phyloP scores from a whole-genome alignment of 1,140 invertebrate genomes.

The Ceratitis capitata region DNA sequence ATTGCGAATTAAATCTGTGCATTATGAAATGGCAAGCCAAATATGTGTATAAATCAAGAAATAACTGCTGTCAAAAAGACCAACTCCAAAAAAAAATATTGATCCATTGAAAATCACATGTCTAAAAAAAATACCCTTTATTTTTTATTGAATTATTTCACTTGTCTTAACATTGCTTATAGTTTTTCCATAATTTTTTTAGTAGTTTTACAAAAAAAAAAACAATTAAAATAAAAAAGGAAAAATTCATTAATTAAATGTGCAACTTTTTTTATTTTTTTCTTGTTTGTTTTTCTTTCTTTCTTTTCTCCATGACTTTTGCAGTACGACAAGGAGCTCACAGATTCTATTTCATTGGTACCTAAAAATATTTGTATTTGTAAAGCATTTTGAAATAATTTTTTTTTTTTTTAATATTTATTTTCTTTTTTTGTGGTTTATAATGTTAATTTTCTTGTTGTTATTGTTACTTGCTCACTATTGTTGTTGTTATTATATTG shows the following conservation, averaged over 20 bases:
- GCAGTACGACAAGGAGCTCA: constrained; percentile 66
- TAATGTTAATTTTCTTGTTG: constrained; percentile 2
- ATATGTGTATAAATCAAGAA: too few relatives aligned
- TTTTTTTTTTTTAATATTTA: constrained; percentile 28
- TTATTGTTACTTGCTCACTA: neutral
- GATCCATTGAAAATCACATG: too few relatives aligned
- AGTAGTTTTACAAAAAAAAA: neutral
- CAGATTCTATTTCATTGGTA: constrained; percentile 67
- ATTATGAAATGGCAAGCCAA: too few relatives aligned
- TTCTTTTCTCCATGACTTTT: constrained; percentile 52
- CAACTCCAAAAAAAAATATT: too few relatives aligned
- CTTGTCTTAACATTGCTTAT: neutral
- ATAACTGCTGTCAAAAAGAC: too few relatives aligned
- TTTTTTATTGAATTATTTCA: neutral
- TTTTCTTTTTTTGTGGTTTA: constrained; percentile 26
- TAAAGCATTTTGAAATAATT: constrained; percentile 25
- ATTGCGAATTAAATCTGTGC: too few relatives aligned
- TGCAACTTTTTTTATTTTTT: constrained; percentile 40
- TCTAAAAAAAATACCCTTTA: too few relatives aligned
- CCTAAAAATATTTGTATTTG: constrained; percentile 40
- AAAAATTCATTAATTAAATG: constrained; percentile 27
- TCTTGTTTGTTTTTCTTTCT: constrained; percentile 40
- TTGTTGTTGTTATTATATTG: constrained; percentile 37
- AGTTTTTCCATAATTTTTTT: constrained; percentile 24
- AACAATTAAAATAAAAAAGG: neutral